Conservation (phyloP, 2,888 invertebrate species). For the Heteropelma amictum region DNA sequence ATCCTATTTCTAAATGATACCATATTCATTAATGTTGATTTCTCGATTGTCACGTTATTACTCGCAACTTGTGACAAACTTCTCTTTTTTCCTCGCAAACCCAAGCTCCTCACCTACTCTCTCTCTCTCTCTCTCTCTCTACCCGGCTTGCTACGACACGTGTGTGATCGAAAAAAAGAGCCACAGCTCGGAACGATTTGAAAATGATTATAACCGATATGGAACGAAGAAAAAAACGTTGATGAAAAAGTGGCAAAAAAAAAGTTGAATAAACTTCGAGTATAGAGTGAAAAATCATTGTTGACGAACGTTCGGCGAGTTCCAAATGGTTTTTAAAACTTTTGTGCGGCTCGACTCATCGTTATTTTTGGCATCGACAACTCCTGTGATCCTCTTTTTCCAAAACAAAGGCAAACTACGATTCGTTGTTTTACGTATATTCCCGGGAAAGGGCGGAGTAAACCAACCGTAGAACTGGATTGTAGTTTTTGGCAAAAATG, state of each 20-base stretch:
- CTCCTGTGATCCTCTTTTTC: not conserved
- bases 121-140: constrained; percentile 7
- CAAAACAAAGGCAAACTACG: not conserved
- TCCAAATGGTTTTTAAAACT: not conserved
- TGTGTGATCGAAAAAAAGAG: constrained; percentile 16
- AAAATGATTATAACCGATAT: not conserved
- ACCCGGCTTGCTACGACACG: not conserved
- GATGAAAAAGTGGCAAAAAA: constrained; percentile 12
- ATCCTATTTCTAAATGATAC: too few species aligned
- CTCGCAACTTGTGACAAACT: too few species aligned
- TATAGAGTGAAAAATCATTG: constrained; percentile 22
- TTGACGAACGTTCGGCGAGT: constrained; percentile 27
- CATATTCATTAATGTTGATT: too few species aligned
- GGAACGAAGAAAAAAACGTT: not conserved
- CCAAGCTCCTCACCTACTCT: not conserved
- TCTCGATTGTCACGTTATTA: too few species aligned
- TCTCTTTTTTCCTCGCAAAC: too few species aligned
- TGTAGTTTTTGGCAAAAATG: constrained; percentile 39
- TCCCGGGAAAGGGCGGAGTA: not conserved
- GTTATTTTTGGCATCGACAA: not conserved
- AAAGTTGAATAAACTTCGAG: constrained; percentile 7
- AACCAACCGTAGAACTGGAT: constrained; percentile 29
- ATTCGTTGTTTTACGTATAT: constrained; percentile 5
- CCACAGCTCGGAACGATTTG: not conserved
- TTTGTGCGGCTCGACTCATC: not conserved